These are phyloP conservation scores for Chinchilla lanigera DNA, from an alignment of 2,113 vertebrate genomes.

Conservation along the genomic window DNA sequence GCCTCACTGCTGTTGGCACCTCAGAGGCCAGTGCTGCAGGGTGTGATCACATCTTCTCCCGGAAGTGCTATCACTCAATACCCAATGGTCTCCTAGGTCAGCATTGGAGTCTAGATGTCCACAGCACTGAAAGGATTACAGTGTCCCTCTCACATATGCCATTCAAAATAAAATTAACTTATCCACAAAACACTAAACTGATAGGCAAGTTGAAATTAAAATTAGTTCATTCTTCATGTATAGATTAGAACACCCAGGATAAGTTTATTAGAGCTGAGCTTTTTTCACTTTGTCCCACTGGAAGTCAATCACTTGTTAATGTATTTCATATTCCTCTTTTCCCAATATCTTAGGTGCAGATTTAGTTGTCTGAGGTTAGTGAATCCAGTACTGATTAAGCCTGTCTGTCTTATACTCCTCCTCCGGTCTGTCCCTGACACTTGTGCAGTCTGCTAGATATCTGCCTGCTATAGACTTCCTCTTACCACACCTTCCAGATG, in stretches of 20 bases:
- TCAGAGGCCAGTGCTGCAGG: too few species aligned
- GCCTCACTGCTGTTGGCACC: neutral
- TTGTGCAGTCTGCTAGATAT: neutral
- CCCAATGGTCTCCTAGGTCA: neutral
- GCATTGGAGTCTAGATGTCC: neutral
- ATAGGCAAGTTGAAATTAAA: neutral
- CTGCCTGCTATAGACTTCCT: neutral
- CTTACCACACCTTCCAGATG: neutral
- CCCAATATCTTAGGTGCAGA: neutral
- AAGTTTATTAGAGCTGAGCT: neutral
- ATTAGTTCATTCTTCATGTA: neutral
- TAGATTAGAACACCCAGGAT: neutral
- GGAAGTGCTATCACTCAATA: neutral
- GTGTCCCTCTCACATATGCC: neutral
- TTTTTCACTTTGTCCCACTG: neutral
- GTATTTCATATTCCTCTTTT: neutral
- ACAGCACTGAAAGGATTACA: neutral
- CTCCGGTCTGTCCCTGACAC: too few species aligned
- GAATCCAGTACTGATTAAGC: neutral
- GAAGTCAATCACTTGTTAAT: neutral
- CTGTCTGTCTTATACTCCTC: neutral
- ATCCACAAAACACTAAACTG: neutral
- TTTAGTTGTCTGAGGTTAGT: neutral
- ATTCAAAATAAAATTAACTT: slow-evolving; percentile 31
- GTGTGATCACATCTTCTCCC: neutral